Evolutionary conservation across 2,888 invertebrate genomes (phyloP).

Genomic region (Cantharis lateralis): DNA sequence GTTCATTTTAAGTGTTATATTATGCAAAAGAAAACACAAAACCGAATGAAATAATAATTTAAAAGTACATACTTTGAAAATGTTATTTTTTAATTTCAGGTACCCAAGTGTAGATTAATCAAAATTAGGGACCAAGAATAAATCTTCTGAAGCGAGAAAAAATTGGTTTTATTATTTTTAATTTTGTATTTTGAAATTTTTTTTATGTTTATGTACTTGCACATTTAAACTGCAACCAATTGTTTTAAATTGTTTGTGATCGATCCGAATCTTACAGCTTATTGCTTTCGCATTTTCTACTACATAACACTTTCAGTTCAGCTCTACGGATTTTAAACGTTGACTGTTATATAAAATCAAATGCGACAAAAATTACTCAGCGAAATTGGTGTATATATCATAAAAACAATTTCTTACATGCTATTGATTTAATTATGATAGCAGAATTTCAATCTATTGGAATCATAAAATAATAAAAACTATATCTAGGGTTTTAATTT

Average conservation of each 20-base stretch:
- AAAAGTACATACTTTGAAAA: background rate
- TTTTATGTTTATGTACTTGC: conserved; percentile 4
- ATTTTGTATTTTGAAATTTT: background rate
- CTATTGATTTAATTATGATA: background rate
- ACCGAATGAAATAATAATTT: background rate
- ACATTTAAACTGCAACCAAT: conserved; percentile 36
- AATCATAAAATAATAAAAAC: background rate
- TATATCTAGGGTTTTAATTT: no score
- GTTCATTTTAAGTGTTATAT: background rate
- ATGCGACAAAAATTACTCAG: conserved; percentile 25
- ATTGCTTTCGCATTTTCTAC: conserved; percentile 45
- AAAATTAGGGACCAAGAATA: background rate
- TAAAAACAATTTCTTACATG: conserved; percentile 17
- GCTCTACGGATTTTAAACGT: conserved; percentile 41
- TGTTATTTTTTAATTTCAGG: background rate
- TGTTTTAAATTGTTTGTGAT: conserved; percentile 45
- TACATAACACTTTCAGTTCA: conserved; percentile 42
- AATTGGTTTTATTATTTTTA: background rate
- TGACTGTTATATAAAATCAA: conserved; percentile 30
- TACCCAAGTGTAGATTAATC: background rate
- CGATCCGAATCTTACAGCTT: conserved; percentile 43
- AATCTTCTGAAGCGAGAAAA: background rate
- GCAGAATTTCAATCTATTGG: background rate
- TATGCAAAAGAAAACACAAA: background rate
- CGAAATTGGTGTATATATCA: conserved; percentile 26